Conservation (phyloP, 2,888 invertebrate species). For the Geophilus truncorum region DNA sequence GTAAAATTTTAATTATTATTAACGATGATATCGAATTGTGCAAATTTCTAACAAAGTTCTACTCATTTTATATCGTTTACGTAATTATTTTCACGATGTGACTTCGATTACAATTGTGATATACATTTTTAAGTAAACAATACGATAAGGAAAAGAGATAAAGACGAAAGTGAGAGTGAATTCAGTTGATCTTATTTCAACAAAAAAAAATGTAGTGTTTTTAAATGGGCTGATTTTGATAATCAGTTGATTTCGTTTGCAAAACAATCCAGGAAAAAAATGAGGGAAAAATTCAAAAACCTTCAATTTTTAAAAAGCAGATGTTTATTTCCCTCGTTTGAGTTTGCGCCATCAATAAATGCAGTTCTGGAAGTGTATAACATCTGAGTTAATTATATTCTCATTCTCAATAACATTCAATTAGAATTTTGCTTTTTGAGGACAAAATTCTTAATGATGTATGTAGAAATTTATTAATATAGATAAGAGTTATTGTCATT, state of each 20-base stretch:
- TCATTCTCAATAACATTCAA: too few species aligned
- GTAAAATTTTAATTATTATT: conserved; percentile 7
- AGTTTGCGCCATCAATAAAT: too few species aligned
- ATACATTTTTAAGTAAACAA: neutral
- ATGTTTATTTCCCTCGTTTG: too few species aligned
- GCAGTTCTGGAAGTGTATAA: too few species aligned
- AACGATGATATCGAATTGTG: neutral
- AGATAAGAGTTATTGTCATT: too few species aligned
- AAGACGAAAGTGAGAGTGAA: neutral
- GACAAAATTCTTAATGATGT: too few species aligned
- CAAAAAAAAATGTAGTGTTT: neutral
- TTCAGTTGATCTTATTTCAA: neutral
- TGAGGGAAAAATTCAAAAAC: neutral
- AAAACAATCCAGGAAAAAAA: neutral
- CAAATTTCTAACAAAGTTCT: neutral
- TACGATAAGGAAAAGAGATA: neutral
- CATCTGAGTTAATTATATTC: too few species aligned
- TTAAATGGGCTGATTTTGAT: neutral
- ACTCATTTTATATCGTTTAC: neutral
- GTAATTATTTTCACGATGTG: neutral
- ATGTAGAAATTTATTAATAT: too few species aligned
- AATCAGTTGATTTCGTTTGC: neutral
- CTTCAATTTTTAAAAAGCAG: neutral
- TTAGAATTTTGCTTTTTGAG: too few species aligned
- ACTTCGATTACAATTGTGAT: neutral